phyloP scores from a whole-genome alignment of 1,140 invertebrate species.

The Oscheius sp. region DNA sequence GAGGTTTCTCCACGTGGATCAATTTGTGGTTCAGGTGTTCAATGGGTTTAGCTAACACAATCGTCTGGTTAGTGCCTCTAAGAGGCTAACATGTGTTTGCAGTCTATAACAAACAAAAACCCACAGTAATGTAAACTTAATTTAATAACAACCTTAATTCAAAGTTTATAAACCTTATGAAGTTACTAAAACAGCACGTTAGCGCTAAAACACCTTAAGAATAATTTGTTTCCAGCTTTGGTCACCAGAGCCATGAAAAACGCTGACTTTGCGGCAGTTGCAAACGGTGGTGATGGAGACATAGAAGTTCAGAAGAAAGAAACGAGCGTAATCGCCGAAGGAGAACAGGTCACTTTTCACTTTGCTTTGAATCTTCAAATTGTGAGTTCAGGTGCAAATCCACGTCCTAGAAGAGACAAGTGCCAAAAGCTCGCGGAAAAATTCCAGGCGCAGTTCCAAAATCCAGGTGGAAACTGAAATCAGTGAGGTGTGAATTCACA shows the following conservation, averaged over 20 bases:
- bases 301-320: not conserved
- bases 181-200: too few relatives aligned
- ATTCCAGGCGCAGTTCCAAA: not conserved
- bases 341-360: not conserved
- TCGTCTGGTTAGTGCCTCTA: too few relatives aligned
- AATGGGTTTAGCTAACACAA: too few relatives aligned
- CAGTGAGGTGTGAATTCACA: not conserved
- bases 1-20: not conserved
- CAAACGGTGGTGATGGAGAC: not conserved
- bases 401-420: slow-evolving; percentile 20
- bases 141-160: too few relatives aligned
- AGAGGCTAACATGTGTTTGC: too few relatives aligned
- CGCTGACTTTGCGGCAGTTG: not conserved
- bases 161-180: too few relatives aligned
- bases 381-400: not conserved
- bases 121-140: too few relatives aligned
- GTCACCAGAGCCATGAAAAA: not conserved
- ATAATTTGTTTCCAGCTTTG: not conserved
- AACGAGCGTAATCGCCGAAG: not conserved
- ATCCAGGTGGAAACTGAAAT: not conserved
- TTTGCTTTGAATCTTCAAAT: not conserved
- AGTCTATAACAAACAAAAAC: not conserved
- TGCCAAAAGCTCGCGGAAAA: slow-evolving; percentile 7
- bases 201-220: too few relatives aligned
- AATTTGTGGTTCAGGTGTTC: not conserved